Base-by-base conservation (phyloP, 1,140 invertebrate genomes). In the Magallana gigas region DNA sequence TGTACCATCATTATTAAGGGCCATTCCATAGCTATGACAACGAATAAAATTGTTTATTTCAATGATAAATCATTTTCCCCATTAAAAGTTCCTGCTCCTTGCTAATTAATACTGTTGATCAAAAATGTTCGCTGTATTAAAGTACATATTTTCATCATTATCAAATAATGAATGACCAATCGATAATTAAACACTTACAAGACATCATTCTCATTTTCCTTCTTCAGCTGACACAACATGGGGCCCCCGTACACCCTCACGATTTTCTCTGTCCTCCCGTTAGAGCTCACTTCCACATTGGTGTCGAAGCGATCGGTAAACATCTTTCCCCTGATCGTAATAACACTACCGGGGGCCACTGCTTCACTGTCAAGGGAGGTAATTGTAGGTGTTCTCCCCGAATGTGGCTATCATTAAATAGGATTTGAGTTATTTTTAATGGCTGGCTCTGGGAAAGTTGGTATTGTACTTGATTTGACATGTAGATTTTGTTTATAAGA, bases 361-460 rank as follows among this genome's bases (percentile, higher is more conserved):
- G 88, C 71, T 18, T 29, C 23, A n/a, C 86, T 86, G 29, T 80
- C 82, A 36, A 90, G n/a, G n/a, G 76, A 48, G 2, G 83, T 86
- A 58, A 90, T 89, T 8, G 80, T 83, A 36, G 90, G 90, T 18
- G 90, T 90, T 18, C 23, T 57, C 8, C 81, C 71, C 4, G 9
- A 16, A 36, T 23, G 71, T 58, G 85, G 85, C 90, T 90, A 71
- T 48, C 9, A 16, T 29, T 85, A 85, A 57, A 56, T 9, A 57
- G 11, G 18, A 14, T 58, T 58, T 12, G 36, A 48, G 36, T 48
- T 4, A 48, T 48, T 48, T 48, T 48, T 48, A 4, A 48, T 5
- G 5, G 3, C 36, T 2, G 36, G 36, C 36, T 48, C 3, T 2
- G 36, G 36, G 5, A 48, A 48, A 48, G 36, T 48, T 48, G 36